Evolutionary conservation across 2,888 invertebrate species (phyloP), one percentile per base, ranked within the genome.

Genomic region (Listrodromus nycthemerus): DNA sequence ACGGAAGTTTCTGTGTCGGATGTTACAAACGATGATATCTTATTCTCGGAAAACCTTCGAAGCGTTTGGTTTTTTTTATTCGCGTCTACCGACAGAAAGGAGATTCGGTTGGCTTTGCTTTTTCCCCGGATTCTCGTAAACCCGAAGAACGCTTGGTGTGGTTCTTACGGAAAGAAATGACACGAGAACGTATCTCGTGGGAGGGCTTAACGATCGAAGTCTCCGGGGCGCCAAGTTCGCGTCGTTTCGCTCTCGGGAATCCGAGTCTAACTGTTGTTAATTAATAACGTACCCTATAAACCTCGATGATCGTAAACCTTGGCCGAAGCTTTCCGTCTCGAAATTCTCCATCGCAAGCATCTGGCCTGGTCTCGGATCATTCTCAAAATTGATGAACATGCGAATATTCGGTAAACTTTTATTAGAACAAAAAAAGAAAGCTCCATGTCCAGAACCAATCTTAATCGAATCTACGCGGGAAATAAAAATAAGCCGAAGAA

Each of bases 161-260:
- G 45, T 61, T n/a, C 19, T 41, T 33, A 37, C 27, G 19, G 41
- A 55, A 73, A 67, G 74, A 82, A 71, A 69, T 66, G 74, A 67
- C 61, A 77, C 30, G 55, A 33, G 74, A 65, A 80, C 21, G 30
- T 33, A 65, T 79, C 55, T 70, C 67, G 58, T 70, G 69, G 75
- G 81, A 78, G 78, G 75, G 78, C 80, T 81, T 84, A 84, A 84
- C 81, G 84, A 84, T 84, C 84, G 70, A 61, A 78, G 84, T 81
- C 84, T 81, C 65, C 71, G 37, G 71, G 84, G 84, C 84, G 84
- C 84, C 84, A 81, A 78, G 58, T 84, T 81, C 70, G 79, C 63
- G 70, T 37, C 73, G 66, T 73, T 48, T 74, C 63, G 63, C 66
- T 83, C 55, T 27, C 66, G 58, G 27, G 50, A 65, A 67, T 75